Percentiles rank a stretch among this genome's conserved stretches.
phyloP scores from a whole-genome alignment of 1,140 invertebrate species.

The Drosophila azteca region DNA sequence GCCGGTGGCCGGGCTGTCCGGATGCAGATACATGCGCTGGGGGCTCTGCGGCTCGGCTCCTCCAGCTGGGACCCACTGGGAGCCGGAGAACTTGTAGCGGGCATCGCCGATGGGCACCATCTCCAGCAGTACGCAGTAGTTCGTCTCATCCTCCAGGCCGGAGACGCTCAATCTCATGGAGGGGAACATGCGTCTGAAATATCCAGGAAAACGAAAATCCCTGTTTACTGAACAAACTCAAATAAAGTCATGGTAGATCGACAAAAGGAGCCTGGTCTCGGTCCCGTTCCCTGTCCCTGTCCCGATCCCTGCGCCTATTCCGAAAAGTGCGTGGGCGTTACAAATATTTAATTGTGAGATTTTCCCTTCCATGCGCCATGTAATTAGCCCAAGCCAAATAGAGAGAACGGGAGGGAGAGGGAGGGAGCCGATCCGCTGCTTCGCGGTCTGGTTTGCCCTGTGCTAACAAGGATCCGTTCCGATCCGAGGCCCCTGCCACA shows the following conservation, averaged over 20 bases:
- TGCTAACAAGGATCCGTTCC: slow-evolving; percentile 74
- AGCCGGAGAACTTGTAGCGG: slow-evolving; percentile 88
- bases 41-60: slow-evolving; percentile 93
- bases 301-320: neutral
- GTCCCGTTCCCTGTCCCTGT: neutral
- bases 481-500: slow-evolving; percentile 38
- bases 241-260: slow-evolving; percentile 55
- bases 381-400: slow-evolving; percentile 71
- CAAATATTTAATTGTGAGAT: slow-evolving; percentile 81
- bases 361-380: slow-evolving; percentile 69
- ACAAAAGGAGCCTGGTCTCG: slow-evolving; percentile 18
- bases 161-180: slow-evolving; percentile 88
- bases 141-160: slow-evolving; percentile 90
- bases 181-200: slow-evolving; percentile 93
- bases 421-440: neutral
- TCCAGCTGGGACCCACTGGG: slow-evolving; percentile 92
- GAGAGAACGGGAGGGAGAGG: neutral
- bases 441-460: slow-evolving; percentile 38
- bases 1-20: slow-evolving; percentile 92
- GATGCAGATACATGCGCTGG: slow-evolving; percentile 91
- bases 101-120: slow-evolving; percentile 88
- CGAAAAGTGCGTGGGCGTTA: slow-evolving; percentile 60
- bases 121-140: slow-evolving; percentile 93
- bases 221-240: slow-evolving; percentile 56
- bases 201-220: slow-evolving; percentile 22